A percentile compares a stretch with the other conserved stretches of the same genome.
phyloP scores from a whole-genome alignment of 2,797 vertebrate genomes.

The Eulemur coronatus region DNA sequence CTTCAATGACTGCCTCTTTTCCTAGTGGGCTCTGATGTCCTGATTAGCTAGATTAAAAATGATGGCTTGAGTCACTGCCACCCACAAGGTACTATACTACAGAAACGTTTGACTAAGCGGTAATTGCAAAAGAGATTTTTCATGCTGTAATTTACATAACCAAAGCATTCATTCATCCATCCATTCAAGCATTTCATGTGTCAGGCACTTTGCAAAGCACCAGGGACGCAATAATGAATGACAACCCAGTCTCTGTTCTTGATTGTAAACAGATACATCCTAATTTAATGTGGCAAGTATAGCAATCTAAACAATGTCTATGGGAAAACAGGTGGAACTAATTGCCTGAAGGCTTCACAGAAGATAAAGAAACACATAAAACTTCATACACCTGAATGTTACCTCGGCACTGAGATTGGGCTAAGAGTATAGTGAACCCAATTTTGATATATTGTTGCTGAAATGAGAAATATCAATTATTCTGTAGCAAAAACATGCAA shows the following conservation, averaged over 20 bases:
- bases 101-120: not conserved
- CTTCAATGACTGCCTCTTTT: not conserved
- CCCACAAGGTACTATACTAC: fast-evolving
- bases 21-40: not conserved
- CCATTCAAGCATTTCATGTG: not conserved
- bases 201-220: too few relatives aligned
- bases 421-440: fast-evolving
- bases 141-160: too few relatives aligned
- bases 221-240: not conserved
- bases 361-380: not conserved
- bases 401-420: not conserved
- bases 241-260: not conserved
- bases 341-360: not conserved
- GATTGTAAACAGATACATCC: not conserved
- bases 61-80: not conserved
- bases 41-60: not conserved
- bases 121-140: not conserved
- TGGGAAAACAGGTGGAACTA: not conserved
- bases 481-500: not conserved
- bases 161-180: too few relatives aligned
- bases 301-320: not conserved
- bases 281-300: not conserved
- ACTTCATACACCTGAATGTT: not conserved
- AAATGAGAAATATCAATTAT: not conserved
- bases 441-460: too few relatives aligned